Percentiles rank a stretch among this genome's conserved stretches.
These are phyloP conservation scores for Drosophila tropicalis DNA, from an alignment of 1,140 invertebrate genomes.

Conservation along the genomic window DNA sequence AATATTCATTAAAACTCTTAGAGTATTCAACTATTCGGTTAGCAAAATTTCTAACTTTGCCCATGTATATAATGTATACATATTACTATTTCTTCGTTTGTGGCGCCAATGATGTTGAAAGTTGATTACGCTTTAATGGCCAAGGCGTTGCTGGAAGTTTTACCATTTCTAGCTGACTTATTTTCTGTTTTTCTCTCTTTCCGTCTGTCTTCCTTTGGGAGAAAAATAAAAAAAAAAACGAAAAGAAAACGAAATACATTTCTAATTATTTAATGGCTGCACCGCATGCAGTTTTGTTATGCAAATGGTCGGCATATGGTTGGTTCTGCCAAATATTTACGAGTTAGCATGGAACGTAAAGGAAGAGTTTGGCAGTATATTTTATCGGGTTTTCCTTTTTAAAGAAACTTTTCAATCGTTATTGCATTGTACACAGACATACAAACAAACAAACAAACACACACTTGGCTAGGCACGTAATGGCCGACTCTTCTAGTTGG, in stretches of 20 bases:
- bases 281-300: conserved; percentile 79
- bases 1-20: not conserved
- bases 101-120: conserved; percentile 72
- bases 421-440: conserved; percentile 55
- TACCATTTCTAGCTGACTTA: conserved; percentile 12
- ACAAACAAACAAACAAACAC: conserved; percentile 30
- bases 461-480: conserved; percentile 74
- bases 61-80: not conserved
- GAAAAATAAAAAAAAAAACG: conserved; percentile 40
- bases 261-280: conserved; percentile 81
- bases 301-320: conserved; percentile 63
- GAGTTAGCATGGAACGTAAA: conserved; percentile 29
- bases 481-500: conserved; percentile 45
- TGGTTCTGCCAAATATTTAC: conserved; percentile 71
- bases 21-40: not conserved
- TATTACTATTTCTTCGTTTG: conserved; percentile 22
- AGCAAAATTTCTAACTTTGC: not conserved
- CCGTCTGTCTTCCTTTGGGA: conserved; percentile 25
- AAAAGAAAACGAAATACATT: conserved; percentile 50
- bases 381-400: conserved; percentile 41
- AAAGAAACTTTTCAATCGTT: conserved; percentile 76
- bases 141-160: conserved; percentile 67
- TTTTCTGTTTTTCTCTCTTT: conserved; percentile 1
- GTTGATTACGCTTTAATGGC: conserved; percentile 79
- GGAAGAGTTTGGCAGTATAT: conserved; percentile 53